These are phyloP conservation scores for Phania funesta DNA, from an alignment of 2,888 invertebrate genomes.

Conservation along the genomic window DNA sequence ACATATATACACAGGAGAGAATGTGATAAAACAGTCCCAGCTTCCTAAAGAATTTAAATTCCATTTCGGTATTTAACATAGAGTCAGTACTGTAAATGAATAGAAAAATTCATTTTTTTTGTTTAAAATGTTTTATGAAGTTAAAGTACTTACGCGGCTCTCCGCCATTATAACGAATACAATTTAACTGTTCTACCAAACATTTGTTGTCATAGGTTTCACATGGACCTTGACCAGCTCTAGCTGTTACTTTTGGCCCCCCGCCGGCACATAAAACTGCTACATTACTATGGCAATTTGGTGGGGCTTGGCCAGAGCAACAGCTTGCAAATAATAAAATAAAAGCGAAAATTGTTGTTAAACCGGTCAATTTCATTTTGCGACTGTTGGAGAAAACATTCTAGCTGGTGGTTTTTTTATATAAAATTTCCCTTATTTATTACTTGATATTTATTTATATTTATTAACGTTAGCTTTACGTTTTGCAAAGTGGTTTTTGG, in stretches of 20 bases:
- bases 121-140: neutral
- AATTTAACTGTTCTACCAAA: constrained; percentile 48
- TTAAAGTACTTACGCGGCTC: constrained; percentile 42
- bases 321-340: neutral
- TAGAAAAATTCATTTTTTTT: neutral
- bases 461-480: constrained; percentile 6
- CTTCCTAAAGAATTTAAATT: neutral
- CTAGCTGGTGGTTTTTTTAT: neutral
- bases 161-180: constrained; percentile 32
- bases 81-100: constrained; percentile 22
- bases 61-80: constrained; percentile 12
- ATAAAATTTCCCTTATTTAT: neutral
- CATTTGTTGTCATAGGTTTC: constrained; percentile 43
- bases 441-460: constrained; percentile 3
- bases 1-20: no score
- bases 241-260: constrained; percentile 29
- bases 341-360: constrained; percentile 25
- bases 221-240: constrained; percentile 29
- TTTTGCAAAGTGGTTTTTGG: constrained; percentile 14
- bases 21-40: no score
- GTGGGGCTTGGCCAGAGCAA: constrained; percentile 18
- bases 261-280: constrained; percentile 34
- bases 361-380: constrained; percentile 37
- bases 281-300: constrained; percentile 36
- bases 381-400: constrained; percentile 19